Evolutionary conservation across 2,113 vertebrate genomes (phyloP).

Genomic region (Dunckerocampus dactyliophorus): DNA sequence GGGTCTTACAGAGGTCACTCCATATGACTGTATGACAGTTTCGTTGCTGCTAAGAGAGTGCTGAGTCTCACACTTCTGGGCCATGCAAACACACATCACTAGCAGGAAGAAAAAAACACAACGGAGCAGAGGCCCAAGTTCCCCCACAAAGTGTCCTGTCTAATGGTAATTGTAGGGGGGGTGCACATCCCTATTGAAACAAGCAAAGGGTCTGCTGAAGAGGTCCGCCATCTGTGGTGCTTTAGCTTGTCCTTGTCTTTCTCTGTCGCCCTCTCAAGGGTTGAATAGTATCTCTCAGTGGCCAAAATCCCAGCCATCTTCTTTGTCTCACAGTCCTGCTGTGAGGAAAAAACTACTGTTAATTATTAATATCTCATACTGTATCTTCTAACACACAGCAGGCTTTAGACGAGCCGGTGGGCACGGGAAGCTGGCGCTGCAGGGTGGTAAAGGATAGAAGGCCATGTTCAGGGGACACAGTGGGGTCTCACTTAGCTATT

Average conservation of each 20-base stretch:
- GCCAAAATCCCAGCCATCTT: slow-evolving; percentile 19
- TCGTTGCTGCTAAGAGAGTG: slow-evolving; percentile 1
- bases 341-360: slow-evolving; percentile 44
- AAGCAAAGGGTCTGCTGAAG: slow-evolving; percentile 47
- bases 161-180: slow-evolving; percentile 51
- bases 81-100: slow-evolving; percentile 18
- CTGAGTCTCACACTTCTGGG: slow-evolving; percentile 43
- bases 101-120: slow-evolving; percentile 18
- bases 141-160: slow-evolving; percentile 46
- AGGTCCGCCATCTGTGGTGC: slow-evolving; percentile 60
- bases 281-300: slow-evolving; percentile 52
- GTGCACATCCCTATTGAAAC: slow-evolving; percentile 50
- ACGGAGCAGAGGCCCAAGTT: slow-evolving; percentile 34
- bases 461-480: slow-evolving; percentile 19
- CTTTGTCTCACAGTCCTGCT: slow-evolving; percentile 52
- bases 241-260: slow-evolving; percentile 36
- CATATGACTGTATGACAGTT: slow-evolving; percentile 9
- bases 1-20: neutral
- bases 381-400: slow-evolving; percentile 52
- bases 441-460: slow-evolving; percentile 37
- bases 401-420: slow-evolving; percentile 38
- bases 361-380: slow-evolving; percentile 70
- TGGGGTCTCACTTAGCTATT: slow-evolving; percentile 10
- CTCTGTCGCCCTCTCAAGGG: slow-evolving; percentile 24
- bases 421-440: slow-evolving; percentile 45